Percentiles rank a stretch among this genome's conserved stretches.
These are phyloP conservation scores for Aelia acuminata DNA, from an alignment of 2,888 invertebrate species.

Conservation along the genomic window DNA sequence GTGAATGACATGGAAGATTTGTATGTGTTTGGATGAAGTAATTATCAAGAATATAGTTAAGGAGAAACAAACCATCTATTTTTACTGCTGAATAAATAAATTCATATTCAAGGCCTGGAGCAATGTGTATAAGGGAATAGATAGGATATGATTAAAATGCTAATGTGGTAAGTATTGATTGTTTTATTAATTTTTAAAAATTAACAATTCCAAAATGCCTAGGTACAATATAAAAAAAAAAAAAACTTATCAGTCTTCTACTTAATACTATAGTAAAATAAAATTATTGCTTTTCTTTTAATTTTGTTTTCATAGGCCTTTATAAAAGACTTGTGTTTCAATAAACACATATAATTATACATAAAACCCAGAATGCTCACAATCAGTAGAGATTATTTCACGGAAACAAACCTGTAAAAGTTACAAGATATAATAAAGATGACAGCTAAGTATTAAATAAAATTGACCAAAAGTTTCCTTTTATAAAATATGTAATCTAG, in stretches of 20 bases:
- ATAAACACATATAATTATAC: not conserved
- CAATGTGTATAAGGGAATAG: not conserved
- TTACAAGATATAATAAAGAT: too few relatives aligned
- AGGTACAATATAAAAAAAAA: not conserved
- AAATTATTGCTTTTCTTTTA: slow-evolving; percentile 28
- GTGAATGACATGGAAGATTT: too few relatives aligned
- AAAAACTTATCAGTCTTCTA: slow-evolving; percentile 42
- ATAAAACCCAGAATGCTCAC: not conserved
- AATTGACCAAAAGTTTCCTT: too few relatives aligned
- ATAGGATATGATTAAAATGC: not conserved
- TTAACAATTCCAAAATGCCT: not conserved
- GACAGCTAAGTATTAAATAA: too few relatives aligned
- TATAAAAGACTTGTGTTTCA: not conserved
- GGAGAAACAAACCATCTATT: too few relatives aligned
- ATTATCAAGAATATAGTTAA: too few relatives aligned
- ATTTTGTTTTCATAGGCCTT: not conserved
- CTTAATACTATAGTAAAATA: slow-evolving; percentile 31
- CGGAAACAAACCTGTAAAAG: too few relatives aligned
- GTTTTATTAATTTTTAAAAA: slow-evolving; percentile 2
- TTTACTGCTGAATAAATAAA: too few relatives aligned
- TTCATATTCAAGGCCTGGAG: too few relatives aligned
- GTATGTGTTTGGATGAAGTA: too few relatives aligned
- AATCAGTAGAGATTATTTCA: too few relatives aligned
- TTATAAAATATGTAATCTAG: too few relatives aligned
- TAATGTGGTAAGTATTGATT: not conserved